phyloP scores from a whole-genome alignment of 1,140 invertebrate species.

The Hylaeus volcanicus region DNA sequence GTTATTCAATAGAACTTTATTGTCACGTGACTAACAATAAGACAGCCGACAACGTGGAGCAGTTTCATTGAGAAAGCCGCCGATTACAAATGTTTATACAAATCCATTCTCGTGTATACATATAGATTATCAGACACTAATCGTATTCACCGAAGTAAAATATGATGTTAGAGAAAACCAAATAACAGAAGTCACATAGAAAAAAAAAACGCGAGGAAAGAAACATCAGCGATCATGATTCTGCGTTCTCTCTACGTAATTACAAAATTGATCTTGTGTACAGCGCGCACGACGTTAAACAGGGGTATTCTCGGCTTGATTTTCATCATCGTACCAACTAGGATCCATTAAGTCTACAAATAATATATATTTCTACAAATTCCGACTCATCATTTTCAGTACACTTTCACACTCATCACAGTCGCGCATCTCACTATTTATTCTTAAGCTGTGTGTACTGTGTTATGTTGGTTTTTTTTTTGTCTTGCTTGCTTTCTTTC shows the following conservation, averaged over 20 bases:
- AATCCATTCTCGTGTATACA: constrained; percentile 53
- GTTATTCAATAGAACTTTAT: constrained; percentile 65
- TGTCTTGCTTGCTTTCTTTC: neutral
- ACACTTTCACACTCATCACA: constrained; percentile 69
- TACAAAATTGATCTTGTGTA: constrained; percentile 39
- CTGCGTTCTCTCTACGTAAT: constrained; percentile 6
- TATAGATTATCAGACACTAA: constrained; percentile 28
- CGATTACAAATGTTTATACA: constrained; percentile 70
- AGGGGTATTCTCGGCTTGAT: constrained; percentile 48
- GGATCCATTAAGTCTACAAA: constrained; percentile 43
- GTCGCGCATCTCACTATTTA: constrained; percentile 65
- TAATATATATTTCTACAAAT: constrained; percentile 51
- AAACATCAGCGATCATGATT: constrained; percentile 3
- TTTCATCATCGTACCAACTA: constrained; percentile 37
- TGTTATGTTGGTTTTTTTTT: constrained; percentile 38
- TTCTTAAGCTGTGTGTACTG: constrained; percentile 49
- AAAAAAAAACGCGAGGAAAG: constrained; percentile 35
- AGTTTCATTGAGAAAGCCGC: constrained; percentile 52
- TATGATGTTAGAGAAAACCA: constrained; percentile 31
- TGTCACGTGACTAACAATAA: constrained; percentile 71
- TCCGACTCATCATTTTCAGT: constrained; percentile 41
- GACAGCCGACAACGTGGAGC: constrained; percentile 57
- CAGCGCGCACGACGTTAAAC: constrained; percentile 7
- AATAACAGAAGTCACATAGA: constrained; percentile 30
- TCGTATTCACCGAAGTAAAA: constrained; percentile 29